These are phyloP conservation scores for Andrena dorsata DNA, from an alignment of 2,888 invertebrate species.

Conservation along the genomic window DNA sequence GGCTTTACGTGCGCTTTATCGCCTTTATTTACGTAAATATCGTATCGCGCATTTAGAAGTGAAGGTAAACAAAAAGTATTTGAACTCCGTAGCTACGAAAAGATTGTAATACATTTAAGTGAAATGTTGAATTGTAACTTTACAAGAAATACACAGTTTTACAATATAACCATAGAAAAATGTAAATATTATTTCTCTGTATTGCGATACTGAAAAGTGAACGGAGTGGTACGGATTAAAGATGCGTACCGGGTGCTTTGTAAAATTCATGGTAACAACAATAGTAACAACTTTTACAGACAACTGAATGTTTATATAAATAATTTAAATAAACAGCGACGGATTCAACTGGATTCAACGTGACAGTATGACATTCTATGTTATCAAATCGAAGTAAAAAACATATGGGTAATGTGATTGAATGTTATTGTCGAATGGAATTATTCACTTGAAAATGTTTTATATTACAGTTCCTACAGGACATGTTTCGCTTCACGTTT, in stretches of 20 bases:
- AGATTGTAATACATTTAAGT: background rate
- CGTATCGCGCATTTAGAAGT: background rate
- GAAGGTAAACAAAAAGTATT: background rate
- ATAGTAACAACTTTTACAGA: too few relatives aligned
- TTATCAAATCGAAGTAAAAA: too few relatives aligned
- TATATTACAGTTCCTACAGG: constrained; percentile 87
- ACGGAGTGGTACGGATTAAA: too few relatives aligned
- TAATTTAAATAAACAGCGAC: too few relatives aligned
- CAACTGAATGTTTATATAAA: too few relatives aligned
- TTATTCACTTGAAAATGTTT: constrained; percentile 84
- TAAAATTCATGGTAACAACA: too few relatives aligned
- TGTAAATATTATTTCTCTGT: background rate
- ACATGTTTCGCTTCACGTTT: constrained; percentile 85
- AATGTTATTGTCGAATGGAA: too few relatives aligned
- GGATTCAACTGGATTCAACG: too few relatives aligned
- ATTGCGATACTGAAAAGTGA: too few relatives aligned
- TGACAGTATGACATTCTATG: too few relatives aligned
- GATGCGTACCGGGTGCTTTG: too few relatives aligned
- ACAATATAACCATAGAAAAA: background rate
- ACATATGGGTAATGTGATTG: too few relatives aligned
- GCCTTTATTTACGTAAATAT: background rate
- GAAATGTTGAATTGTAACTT: background rate
- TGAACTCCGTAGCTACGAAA: background rate
- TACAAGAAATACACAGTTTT: background rate
- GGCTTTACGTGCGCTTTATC: background rate